Percentiles rank a stretch among this genome's conserved stretches.
Evolutionary conservation across 2,888 invertebrate genomes (phyloP).

Genomic region (Periphyllus acericola): DNA sequence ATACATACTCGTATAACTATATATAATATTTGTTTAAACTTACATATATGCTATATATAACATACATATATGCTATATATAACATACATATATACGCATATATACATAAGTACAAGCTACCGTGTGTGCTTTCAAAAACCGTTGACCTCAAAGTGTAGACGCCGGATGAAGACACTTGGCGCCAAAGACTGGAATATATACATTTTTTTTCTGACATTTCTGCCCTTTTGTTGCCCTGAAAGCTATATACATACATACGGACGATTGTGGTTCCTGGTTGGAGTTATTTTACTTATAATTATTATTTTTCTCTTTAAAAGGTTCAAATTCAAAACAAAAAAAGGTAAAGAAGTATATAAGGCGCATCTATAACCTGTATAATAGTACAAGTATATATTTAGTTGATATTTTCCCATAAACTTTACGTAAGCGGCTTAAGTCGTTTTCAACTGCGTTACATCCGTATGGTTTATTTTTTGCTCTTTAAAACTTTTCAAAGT

Average conservation of each 20-base stretch:
- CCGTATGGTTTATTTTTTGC: too few relatives aligned
- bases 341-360: too few relatives aligned
- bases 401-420: neutral
- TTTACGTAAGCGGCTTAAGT: conserved; percentile 14
- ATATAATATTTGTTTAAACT: too few relatives aligned
- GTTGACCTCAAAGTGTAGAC: conserved; percentile 24
- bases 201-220: neutral
- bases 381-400: neutral
- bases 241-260: neutral
- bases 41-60: neutral
- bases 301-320: conserved; percentile 2
- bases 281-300: neutral
- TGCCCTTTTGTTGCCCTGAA: neutral
- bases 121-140: neutral
- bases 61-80: neutral
- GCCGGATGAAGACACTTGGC: conserved; percentile 20
- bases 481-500: neutral
- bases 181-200: conserved; percentile 13
- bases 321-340: neutral
- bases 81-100: neutral
- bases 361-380: too few relatives aligned
- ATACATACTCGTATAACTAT: neutral
- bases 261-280: neutral
- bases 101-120: neutral
- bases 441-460: neutral